These are phyloP conservation scores for Bettongia penicillata DNA, from an alignment of 2,113 vertebrate genomes.

Conservation along the genomic window DNA sequence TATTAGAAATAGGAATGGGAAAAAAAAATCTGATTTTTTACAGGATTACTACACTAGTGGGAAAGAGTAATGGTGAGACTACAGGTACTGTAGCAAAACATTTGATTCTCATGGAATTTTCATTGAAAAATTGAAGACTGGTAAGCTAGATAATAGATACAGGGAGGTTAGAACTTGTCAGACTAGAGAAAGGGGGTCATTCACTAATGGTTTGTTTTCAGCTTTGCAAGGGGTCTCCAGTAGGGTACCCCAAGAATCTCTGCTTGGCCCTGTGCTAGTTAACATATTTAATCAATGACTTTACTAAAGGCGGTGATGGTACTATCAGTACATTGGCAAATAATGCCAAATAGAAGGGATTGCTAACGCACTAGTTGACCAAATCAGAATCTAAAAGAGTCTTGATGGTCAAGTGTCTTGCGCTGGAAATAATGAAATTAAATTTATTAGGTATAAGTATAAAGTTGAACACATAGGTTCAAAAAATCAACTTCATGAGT, in stretches of 20 bases:
- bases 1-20: neutral
- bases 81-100: neutral
- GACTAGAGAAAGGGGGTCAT: neutral
- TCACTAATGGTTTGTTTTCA: neutral
- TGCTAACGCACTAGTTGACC: neutral
- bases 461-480: neutral
- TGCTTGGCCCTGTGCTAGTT: neutral
- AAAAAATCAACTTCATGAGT: neutral
- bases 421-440: neutral
- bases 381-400: neutral
- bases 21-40: neutral
- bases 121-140: neutral
- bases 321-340: neutral
- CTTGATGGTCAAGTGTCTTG: too few relatives aligned
- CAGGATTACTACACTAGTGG: neutral
- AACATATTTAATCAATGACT: neutral
- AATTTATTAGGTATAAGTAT: neutral
- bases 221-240: neutral
- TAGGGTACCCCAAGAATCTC: neutral
- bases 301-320: neutral
- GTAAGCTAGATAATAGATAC: neutral
- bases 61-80: neutral
- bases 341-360: neutral
- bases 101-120: neutral
- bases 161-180: neutral